phyloP scores from a whole-genome alignment of 2,113 vertebrate species.

The Silurus meridionalis region DNA sequence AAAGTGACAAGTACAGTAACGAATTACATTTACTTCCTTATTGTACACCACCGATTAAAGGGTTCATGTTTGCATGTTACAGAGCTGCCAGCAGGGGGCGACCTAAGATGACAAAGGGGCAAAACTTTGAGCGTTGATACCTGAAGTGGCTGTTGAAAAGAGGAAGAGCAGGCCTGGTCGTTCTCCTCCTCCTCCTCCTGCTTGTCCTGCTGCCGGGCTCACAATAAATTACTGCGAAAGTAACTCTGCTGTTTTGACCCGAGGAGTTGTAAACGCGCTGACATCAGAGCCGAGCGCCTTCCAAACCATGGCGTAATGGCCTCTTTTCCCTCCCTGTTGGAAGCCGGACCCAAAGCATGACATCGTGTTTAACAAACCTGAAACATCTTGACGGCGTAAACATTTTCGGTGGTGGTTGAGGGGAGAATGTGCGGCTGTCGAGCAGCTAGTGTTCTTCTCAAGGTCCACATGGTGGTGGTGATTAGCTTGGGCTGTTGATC shows the following conservation, averaged over 20 bases:
- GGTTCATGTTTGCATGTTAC: constrained; percentile 29
- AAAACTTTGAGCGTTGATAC: not conserved
- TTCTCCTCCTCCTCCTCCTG: constrained; percentile 20
- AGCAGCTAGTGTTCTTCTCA: not conserved
- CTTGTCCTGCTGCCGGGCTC: constrained; percentile 41
- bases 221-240: constrained; percentile 57
- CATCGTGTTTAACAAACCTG: constrained; percentile 61
- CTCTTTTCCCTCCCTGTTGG: constrained; percentile 39
- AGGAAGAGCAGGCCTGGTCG: constrained; percentile 35
- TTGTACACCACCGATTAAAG: not conserved
- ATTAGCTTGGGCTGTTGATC: not conserved
- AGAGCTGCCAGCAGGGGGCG: constrained; percentile 68
- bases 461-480: not conserved
- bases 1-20: no score
- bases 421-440: not conserved
- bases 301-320: constrained; percentile 66
- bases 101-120: constrained; percentile 49
- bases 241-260: constrained; percentile 59
- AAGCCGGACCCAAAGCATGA: constrained; percentile 54
- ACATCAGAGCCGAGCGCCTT: constrained; percentile 63
- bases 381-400: constrained; percentile 48
- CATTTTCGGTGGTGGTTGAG: not conserved
- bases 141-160: constrained; percentile 36
- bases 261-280: constrained; percentile 62
- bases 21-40: no score